Base-by-base conservation (phyloP, 2,888 invertebrate genomes). In the Sphaerophoria rueppellii region DNA sequence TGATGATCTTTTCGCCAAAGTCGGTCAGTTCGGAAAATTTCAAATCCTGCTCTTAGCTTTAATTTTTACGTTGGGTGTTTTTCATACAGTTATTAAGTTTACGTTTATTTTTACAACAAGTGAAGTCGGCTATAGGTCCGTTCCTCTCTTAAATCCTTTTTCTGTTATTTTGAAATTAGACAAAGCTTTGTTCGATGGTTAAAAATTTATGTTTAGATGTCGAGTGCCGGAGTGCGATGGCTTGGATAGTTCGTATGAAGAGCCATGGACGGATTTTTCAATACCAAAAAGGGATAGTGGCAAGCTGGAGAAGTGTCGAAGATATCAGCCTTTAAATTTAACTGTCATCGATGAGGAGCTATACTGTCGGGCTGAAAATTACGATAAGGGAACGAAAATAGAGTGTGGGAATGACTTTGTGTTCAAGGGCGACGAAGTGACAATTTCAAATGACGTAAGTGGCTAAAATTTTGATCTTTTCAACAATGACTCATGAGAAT, bases 21-120 rank as follows among this genome's bases (percentile, higher is more conserved):
- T 95, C 82, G 95, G 95, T 0, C 94, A 94, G 89, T 94, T 95
- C 86, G 95, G 95, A 11, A 92, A 92, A 75, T 95, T 93, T 90
- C 96, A 96, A 91, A 90, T 93, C 16, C 89, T 92, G 52, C 94
- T 94, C 87, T 93, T 94, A 87, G 88, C 92, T 43, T 90, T 95
- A 67, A 93, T 95, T n/a, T 92, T 94, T 79, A 78, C 95, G 9
- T 95, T 95, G 4, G 92, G 95, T 83, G 92, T 95, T 16, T 93
- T 95, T 90, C 94, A 95, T 4, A 94, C 94, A 0, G 93, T 94
- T 85, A 94, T 93, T 87, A 93, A 94, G 88, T 93, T 94, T 88
- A 94, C 94, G 70, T 96, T 94, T 89, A 94, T 95, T 76, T 96
- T 96, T 90, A 95, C 95, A 0, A 95, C 95, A 4, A 94, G 94